A percentile compares a stretch with the other conserved stretches of the same genome.
phyloP scores from a whole-genome alignment of 2,888 invertebrate genomes.

The Spisula subtruncata region DNA sequence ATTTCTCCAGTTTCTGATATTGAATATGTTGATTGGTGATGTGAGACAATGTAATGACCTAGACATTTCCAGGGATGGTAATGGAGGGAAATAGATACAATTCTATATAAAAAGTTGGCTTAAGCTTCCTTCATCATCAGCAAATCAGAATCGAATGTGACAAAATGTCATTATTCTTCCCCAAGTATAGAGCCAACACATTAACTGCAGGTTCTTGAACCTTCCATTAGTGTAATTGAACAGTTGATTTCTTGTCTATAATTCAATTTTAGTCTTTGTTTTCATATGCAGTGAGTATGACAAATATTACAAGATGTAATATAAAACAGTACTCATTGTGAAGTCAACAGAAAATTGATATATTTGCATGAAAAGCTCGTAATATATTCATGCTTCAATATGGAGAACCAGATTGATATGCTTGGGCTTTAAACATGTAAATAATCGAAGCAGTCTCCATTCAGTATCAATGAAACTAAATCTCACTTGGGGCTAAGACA shows the following conservation, averaged over 20 bases:
- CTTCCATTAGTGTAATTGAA: too few relatives aligned
- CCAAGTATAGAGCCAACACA: not conserved
- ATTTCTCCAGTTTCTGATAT: conserved; percentile 20
- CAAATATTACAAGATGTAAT: too few relatives aligned
- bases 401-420: too few relatives aligned
- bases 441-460: not conserved
- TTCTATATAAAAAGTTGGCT: conserved; percentile 19
- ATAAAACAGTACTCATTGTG: too few relatives aligned
- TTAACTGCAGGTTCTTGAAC: too few relatives aligned
- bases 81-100: not conserved
- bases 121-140: not conserved
- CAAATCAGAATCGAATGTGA: not conserved
- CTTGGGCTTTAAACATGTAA: not conserved
- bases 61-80: not conserved
- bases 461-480: not conserved
- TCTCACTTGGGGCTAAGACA: too few relatives aligned
- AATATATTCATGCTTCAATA: too few relatives aligned
- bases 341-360: too few relatives aligned
- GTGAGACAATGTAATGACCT: conserved; percentile 21
- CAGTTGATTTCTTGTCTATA: too few relatives aligned
- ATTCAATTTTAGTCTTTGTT: too few relatives aligned
- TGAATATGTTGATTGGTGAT: not conserved
- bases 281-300: too few relatives aligned
- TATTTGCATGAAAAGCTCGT: too few relatives aligned
- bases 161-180: not conserved